Evolutionary conservation across 2,113 vertebrate genomes (phyloP), one percentile per base, ranked within the genome.

Genomic region (Paramormyrops kingsleyae): DNA sequence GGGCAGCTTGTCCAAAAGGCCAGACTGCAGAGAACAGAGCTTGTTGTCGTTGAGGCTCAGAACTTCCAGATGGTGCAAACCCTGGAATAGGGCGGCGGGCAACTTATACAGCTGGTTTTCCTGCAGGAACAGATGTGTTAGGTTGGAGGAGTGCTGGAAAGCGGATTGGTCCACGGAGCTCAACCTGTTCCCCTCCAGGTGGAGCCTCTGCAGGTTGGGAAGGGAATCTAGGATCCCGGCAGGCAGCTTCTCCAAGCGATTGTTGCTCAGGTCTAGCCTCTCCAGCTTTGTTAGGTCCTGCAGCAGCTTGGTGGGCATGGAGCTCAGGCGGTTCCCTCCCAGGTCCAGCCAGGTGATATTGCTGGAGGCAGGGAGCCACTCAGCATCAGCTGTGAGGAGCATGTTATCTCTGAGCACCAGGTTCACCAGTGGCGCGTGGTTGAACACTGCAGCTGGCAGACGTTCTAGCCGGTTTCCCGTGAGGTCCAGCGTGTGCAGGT

Each of bases 351-450:
- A 94, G 10, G 5, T 87, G 46, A 99, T 92, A 0, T 0, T 94
- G 27, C 91, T 90, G 91, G 97, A 93, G 0, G 91, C 90, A 0
- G 19, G 92, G 56, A 97, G 91, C 96, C 96, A 97, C 0, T 90
- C 3, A 0, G 91, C 91, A 0, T 89, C 87, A 0, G 93, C 91
- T 0, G 0, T 87, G 15, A 5, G 46, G 49, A 98, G 92, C 8
- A 3, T 89, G 91, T 98, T 99, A 0, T 93, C 94, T 80, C 93
- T 95, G n/a, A 98, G 91, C 42, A 96, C 96, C 94, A 99, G 56
- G 83, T 89, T 95, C 21, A 5, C 88, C 70, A 99, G 95, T 0
- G 88, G 77, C 0, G 89, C 52, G 0, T 95, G 74, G 89, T 2
- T 8, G 92, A 97, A 97, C 89, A 97, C 93, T 5, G 89, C 88